A percentile compares a stretch with the other conserved stretches of the same genome.
phyloP scores from a whole-genome alignment of 2,888 invertebrate genomes.

The Catocala nupta region DNA sequence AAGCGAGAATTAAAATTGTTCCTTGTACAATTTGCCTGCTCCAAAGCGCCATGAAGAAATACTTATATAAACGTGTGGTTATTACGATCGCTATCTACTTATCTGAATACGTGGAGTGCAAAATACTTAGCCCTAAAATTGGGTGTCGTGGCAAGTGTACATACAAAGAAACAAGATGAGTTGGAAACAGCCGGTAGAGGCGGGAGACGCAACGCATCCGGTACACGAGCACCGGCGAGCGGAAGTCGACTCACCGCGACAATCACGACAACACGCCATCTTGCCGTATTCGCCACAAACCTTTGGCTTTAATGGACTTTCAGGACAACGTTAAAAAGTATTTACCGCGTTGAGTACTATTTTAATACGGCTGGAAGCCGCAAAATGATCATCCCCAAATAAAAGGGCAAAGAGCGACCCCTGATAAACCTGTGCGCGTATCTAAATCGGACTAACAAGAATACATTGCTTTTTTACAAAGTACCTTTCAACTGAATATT shows the following conservation, averaged over 20 bases:
- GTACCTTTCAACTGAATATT: slow-evolving; percentile 77
- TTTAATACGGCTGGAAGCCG: slow-evolving; percentile 43
- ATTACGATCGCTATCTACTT: slow-evolving; percentile 22
- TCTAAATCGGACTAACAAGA: slow-evolving; percentile 53
- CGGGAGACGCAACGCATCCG: slow-evolving; percentile 68
- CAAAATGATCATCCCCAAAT: slow-evolving; percentile 21
- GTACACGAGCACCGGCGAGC: slow-evolving; percentile 64
- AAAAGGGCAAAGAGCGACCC: slow-evolving; percentile 19
- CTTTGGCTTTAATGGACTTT: slow-evolving; percentile 60
- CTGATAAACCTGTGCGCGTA: slow-evolving; percentile 30
- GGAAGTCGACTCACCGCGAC: slow-evolving; percentile 68
- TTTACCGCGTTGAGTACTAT: slow-evolving; percentile 38
- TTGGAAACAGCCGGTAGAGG: slow-evolving; percentile 61
- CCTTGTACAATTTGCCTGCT: slow-evolving; percentile 5
- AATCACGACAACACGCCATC: slow-evolving; percentile 67
- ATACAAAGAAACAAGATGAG: slow-evolving; percentile 68
- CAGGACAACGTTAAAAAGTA: slow-evolving; percentile 48
- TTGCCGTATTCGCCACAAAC: slow-evolving; percentile 57
- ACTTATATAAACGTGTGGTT: slow-evolving; percentile 3
- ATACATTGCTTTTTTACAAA: slow-evolving; percentile 65
- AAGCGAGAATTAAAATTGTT: slow-evolving; percentile 24
- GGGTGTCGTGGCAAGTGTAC: slow-evolving; percentile 55
- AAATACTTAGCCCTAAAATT: slow-evolving; percentile 57
- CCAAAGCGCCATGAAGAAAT: slow-evolving; percentile 10
- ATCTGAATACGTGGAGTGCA: slow-evolving; percentile 44